Evolutionary conservation across 2,888 invertebrate species (phyloP).

Genomic region (Pandemis cinnamomeana): DNA sequence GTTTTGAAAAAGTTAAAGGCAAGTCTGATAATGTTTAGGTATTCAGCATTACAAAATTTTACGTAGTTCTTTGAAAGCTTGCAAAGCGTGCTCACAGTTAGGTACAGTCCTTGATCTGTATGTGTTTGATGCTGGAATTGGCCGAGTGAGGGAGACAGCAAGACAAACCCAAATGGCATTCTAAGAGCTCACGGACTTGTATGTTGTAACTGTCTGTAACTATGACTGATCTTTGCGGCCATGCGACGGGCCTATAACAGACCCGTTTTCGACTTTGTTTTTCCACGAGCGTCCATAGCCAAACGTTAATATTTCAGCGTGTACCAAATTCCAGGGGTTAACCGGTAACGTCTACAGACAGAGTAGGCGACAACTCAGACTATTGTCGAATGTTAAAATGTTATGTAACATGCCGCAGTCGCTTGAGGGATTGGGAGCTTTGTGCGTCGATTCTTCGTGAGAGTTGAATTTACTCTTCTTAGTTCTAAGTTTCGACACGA

Average conservation of each 20-base stretch:
- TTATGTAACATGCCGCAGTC: slow-evolving; percentile 24
- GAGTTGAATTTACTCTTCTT: not conserved
- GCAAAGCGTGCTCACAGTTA: too few relatives aligned
- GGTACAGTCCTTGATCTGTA: too few relatives aligned
- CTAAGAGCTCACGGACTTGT: too few relatives aligned
- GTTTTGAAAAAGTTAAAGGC: too few relatives aligned
- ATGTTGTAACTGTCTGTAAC: slow-evolving; percentile 43
- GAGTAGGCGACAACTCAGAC: slow-evolving; percentile 57
- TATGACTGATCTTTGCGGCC: slow-evolving; percentile 70
- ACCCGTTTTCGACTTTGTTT: slow-evolving; percentile 81
- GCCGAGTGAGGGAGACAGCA: too few relatives aligned
- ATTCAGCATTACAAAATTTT: too few relatives aligned
- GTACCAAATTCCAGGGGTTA: slow-evolving; percentile 81
- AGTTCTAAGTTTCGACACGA: not conserved
- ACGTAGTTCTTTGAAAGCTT: too few relatives aligned
- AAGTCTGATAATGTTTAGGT: too few relatives aligned
- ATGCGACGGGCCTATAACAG: slow-evolving; percentile 81
- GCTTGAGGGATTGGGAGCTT: not conserved
- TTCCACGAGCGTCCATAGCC: slow-evolving; percentile 79
- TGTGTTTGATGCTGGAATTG: too few relatives aligned
- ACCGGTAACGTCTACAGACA: slow-evolving; percentile 64
- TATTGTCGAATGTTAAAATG: slow-evolving; percentile 53
- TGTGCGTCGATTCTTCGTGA: not conserved
- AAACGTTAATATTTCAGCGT: slow-evolving; percentile 82
- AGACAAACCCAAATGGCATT: too few relatives aligned